phyloP scores from a whole-genome alignment of 1,140 invertebrate genomes.

The Prorops nasuta region DNA sequence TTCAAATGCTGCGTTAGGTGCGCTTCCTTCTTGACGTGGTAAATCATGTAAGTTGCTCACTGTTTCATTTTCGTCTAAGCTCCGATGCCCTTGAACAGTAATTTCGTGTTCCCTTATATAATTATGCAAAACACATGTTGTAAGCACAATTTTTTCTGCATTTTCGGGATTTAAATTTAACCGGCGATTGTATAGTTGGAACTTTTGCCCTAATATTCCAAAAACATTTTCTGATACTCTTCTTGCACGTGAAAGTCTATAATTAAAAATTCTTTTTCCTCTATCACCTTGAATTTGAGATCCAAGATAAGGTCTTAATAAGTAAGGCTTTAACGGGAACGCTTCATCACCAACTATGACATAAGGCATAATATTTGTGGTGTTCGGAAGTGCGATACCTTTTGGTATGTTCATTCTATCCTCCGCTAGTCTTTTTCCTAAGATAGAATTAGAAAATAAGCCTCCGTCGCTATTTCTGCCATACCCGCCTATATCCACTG shows the following conservation, averaged over 20 bases:
- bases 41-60: too few relatives aligned
- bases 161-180: slow-evolving; percentile 23
- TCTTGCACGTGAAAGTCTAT: slow-evolving; percentile 42
- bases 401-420: slow-evolving; percentile 34
- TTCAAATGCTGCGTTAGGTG: too few relatives aligned
- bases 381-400: slow-evolving; percentile 11
- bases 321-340: slow-evolving; percentile 41
- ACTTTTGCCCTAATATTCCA: slow-evolving; percentile 48
- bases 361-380: slow-evolving; percentile 21
- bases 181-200: slow-evolving; percentile 42
- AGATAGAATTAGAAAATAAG: slow-evolving; percentile 29
- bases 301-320: slow-evolving; percentile 45
- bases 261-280: slow-evolving; percentile 47
- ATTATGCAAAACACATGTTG: too few relatives aligned
- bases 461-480: slow-evolving; percentile 42
- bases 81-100: too few relatives aligned
- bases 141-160: slow-evolving; percentile 5
- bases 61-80: too few relatives aligned
- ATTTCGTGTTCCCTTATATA: too few relatives aligned
- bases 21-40: too few relatives aligned
- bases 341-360: slow-evolving; percentile 47
- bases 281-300: slow-evolving; percentile 14
- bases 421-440: slow-evolving; percentile 20
- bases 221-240: slow-evolving; percentile 50
- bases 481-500: slow-evolving; percentile 40